These are phyloP conservation scores for Ostrea denselamellosa DNA, from an alignment of 1,140 invertebrate species.

Conservation along the genomic window DNA sequence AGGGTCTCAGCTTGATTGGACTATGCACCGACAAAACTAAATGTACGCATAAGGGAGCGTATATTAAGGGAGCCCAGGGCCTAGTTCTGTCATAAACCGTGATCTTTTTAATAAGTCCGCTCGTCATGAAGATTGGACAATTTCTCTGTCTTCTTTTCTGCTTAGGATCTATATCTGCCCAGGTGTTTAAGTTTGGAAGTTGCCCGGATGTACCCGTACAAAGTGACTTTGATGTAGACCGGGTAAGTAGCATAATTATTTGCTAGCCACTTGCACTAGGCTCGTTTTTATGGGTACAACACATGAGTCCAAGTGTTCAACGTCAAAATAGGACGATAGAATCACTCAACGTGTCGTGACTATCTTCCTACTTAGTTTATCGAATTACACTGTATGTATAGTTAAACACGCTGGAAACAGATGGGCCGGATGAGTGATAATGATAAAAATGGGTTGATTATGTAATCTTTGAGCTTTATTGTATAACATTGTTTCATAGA, in stretches of 20 bases:
- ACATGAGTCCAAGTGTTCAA: too few relatives aligned
- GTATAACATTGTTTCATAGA: too few relatives aligned
- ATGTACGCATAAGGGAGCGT: background rate
- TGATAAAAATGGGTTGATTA: too few relatives aligned
- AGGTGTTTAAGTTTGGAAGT: background rate
- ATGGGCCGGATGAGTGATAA: too few relatives aligned
- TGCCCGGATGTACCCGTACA: constrained; percentile 28
- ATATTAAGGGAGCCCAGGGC: background rate
- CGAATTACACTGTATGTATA: too few relatives aligned
- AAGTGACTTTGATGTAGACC: background rate
- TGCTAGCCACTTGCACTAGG: too few relatives aligned
- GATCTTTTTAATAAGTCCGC: background rate
- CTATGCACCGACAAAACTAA: background rate
- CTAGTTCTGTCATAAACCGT: background rate
- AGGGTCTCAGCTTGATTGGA: background rate
- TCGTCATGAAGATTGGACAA: background rate
- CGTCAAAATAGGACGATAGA: too few relatives aligned
- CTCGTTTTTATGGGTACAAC: too few relatives aligned
- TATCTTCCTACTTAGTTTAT: too few relatives aligned
- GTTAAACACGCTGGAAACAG: too few relatives aligned
- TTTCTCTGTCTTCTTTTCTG: background rate
- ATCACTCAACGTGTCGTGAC: too few relatives aligned
- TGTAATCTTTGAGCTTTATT: too few relatives aligned
- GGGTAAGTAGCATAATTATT: background rate
- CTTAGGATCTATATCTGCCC: background rate